A percentile compares a stretch with the other conserved stretches of the same genome.
Conservation (phyloP, 2,797 vertebrate genomes). For the Girardinus metallicus region DNA sequence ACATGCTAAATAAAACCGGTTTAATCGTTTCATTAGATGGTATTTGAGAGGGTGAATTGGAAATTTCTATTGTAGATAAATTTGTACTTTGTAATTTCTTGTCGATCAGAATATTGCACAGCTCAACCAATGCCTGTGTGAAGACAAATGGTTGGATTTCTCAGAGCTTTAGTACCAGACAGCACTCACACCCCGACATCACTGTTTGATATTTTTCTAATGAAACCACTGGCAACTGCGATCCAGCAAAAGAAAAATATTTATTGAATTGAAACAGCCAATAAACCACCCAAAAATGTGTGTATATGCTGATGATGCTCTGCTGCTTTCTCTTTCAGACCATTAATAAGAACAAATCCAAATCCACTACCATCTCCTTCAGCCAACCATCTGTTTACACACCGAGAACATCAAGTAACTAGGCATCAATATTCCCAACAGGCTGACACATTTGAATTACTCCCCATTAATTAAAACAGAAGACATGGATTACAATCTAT, state of each 20-base stretch:
- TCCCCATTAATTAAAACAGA: background rate
- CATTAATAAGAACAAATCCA: background rate
- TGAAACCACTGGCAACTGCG: background rate
- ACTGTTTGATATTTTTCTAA: background rate
- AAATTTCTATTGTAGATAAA: background rate
- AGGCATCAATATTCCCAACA: background rate
- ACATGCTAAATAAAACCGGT: background rate
- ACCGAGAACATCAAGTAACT: background rate
- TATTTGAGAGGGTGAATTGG: background rate
- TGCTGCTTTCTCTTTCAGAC: background rate
- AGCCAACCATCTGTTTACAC: background rate
- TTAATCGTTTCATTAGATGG: background rate
- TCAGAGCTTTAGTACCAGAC: background rate
- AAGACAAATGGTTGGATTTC: background rate
- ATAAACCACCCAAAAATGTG: background rate
- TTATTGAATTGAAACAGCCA: background rate
- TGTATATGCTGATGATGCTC: background rate
- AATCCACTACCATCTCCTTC: background rate
- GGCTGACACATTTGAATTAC: background rate
- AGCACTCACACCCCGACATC: background rate
- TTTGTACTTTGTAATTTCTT: background rate
- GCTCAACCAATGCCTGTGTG: background rate
- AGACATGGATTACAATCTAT: background rate
- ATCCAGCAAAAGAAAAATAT: background rate
- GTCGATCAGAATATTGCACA: background rate